Conservation (phyloP, 2,797 vertebrate genomes). For the Distichodus sexfasciatus region DNA sequence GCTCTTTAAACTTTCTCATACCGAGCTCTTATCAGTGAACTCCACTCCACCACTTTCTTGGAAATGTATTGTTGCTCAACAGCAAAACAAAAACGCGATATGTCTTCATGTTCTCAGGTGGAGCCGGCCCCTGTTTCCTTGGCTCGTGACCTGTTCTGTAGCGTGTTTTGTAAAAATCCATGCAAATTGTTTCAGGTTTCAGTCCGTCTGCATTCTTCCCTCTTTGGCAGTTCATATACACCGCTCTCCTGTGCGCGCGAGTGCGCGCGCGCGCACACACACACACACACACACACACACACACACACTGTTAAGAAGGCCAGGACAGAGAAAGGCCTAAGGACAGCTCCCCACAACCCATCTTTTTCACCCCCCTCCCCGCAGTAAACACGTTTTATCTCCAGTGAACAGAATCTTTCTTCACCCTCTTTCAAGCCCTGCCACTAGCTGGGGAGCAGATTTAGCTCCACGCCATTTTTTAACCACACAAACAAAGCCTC, state of each 20-base stretch:
- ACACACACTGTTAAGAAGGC: slow-evolving; percentile 3
- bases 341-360: slow-evolving; percentile 13
- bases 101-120: not conserved
- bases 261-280: not conserved
- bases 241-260: not conserved
- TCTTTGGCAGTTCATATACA: not conserved
- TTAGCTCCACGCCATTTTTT: slow-evolving; percentile 2
- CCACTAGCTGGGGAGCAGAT: slow-evolving; percentile 28
- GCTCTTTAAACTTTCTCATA: slow-evolving; percentile 13
- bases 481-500: slow-evolving; percentile 5
- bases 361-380: slow-evolving; percentile 4
- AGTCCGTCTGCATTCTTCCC: not conserved
- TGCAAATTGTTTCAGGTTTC: not conserved
- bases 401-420: slow-evolving; percentile 27
- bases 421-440: slow-evolving; percentile 5
- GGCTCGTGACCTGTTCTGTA: not conserved
- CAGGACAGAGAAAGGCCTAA: slow-evolving; percentile 9
- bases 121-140: not conserved
- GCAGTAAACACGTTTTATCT: slow-evolving; percentile 49
- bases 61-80: slow-evolving; percentile 1
- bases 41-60: slow-evolving; percentile 1
- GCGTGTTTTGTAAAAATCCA: not conserved
- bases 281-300: not conserved
- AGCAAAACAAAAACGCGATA: not conserved
- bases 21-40: not conserved